Conservation (phyloP, 2,888 invertebrate genomes). For the Chalcosyrphus nemorum region DNA sequence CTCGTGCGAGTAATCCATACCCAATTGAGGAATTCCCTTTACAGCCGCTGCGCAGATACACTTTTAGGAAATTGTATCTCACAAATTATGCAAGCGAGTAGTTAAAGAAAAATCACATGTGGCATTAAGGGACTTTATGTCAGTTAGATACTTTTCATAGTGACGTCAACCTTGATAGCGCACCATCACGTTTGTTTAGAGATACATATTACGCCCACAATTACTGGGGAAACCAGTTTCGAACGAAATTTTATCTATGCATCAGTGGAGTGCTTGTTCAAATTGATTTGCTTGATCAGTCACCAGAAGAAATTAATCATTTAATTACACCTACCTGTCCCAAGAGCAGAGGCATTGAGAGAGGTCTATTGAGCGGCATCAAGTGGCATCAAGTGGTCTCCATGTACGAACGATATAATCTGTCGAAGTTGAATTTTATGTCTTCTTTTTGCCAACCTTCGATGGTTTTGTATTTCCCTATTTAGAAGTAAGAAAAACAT, state of each 20-base stretch:
- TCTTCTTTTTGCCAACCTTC: neutral
- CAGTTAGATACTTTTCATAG: neutral
- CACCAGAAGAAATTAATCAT: conserved; percentile 48
- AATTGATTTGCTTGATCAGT: conserved; percentile 59
- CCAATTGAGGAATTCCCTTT: neutral
- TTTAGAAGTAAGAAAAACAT: neutral
- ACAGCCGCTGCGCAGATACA: neutral
- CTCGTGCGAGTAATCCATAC: too few species aligned
- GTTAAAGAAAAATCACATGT: neutral
- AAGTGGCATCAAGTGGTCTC: conserved; percentile 1
- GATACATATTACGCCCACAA: neutral
- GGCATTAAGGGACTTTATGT: neutral
- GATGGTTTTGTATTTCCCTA: neutral
- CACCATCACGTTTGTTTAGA: neutral
- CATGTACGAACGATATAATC: too few species aligned
- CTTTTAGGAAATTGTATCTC: neutral
- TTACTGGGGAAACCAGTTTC: conserved; percentile 25
- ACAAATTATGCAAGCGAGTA: neutral
- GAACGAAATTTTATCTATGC: conserved; percentile 29
- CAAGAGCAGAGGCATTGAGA: conserved; percentile 5
- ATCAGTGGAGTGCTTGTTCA: conserved; percentile 22
- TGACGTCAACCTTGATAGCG: conserved; percentile 5
- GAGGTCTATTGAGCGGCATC: neutral
- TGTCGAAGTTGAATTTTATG: conserved; percentile 17
- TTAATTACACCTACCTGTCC: conserved; percentile 27